Base-by-base conservation (phyloP, 2,113 vertebrate species). In the Gobio gobio region DNA sequence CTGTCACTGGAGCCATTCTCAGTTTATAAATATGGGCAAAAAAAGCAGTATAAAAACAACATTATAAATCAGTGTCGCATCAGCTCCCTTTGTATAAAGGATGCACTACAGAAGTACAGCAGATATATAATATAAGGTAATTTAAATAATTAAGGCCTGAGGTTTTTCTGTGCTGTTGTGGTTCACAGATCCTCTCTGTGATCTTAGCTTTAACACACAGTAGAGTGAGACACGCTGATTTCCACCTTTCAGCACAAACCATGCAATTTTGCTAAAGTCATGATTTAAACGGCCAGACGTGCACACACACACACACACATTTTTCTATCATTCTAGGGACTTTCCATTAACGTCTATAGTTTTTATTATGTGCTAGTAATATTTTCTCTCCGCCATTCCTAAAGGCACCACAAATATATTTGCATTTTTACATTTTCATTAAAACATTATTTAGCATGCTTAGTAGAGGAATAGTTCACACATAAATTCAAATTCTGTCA, bases 201-300 rank as follows among this genome's bases (percentile, higher is more conserved):
- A 88, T 58, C 81, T 88, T 83, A 83, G 45, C 61, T 81, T 81
- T 66, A 61, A 75, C 75, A 88, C 77, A 88, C 70, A 72, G 81
- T 84, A 63, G 77, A 83, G 45, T 86, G 49, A 51, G 78, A 81
- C 78, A 9, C 4, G 1, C 45, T 76, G 82, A 84, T 83, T 88
- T 88, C 85, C 85, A 88, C 66, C 81, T 85, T 83, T 86, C 83
- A 86, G 58, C 77, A 84, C 18, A 64, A 86, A 78, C 85, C 87
- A 72, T 86, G 82, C 87, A 88, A 88, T 88, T 88, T 84, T 40
- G 4, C 73, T 83, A 68, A 83, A 88, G 68, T 80, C 77, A 26
- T 75, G 76, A 85, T 86, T 83, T 81, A 79, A 45, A 82, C 9
- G 13, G 58, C 64, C 18, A 66, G 10, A 45, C 13, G 33, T 20